Evolutionary conservation across 2,797 vertebrate species (phyloP), one percentile per base, ranked within the genome.

Genomic region (Scolopax rusticola): DNA sequence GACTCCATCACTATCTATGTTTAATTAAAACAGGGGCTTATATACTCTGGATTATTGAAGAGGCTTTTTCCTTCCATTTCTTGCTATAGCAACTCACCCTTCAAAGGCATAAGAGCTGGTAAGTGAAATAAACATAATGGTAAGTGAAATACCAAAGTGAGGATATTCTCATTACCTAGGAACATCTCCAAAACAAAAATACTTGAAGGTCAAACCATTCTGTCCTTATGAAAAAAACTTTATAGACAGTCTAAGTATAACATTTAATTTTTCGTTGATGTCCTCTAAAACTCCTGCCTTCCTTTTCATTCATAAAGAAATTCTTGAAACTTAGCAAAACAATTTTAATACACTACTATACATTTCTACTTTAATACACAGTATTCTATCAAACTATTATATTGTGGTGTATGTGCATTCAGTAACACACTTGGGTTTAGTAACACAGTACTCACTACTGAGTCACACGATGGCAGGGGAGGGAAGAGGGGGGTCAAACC

Each of bases 361-460:
- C 53, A 76, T 51, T 71, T 20, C 20, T 33, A 56, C 11, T 33
- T 87, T 17, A 87, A 36, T n/a, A 63, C 5, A 6, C 18, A 61
- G 18, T 53, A 65, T 24, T 57, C 12, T 25, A 41, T 24, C n/a
- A 48, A 78, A n/a, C 41, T 2, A 71, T 64, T 69, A 64, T 20
- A n/a, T 5, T 40, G 45, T 21, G 12, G 32, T 48, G 17, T 69
- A 84, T 11, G 64, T 61, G 78, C 89, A 90, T 32, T 80, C 68
- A 89, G 83, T 45, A 76, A 95, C 45, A 87, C 64, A 20, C 67
- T 65, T n/a, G 30, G 6, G 48, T 97, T 96, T 96, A 94, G 92
- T 96, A 80, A 71, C 25, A 83, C 43, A 59, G 32, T 70, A 70
- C 45, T 88, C 43, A 16, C 36, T 80, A 60, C 14, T 1, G 19